phyloP scores from a whole-genome alignment of 2,797 vertebrate species.

The Hippoglossus hippoglossus region DNA sequence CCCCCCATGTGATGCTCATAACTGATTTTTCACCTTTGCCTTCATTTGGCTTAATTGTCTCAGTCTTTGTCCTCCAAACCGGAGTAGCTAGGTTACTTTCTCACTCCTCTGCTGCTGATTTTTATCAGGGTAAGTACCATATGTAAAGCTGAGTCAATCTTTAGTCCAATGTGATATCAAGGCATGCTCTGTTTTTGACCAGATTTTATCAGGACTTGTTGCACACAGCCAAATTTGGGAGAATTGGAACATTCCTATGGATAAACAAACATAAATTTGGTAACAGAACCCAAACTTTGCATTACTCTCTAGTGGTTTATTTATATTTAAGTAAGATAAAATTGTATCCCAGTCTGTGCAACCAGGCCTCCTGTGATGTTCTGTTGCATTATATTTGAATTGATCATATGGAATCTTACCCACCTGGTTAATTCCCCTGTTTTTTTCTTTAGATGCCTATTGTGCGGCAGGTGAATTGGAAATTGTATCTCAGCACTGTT shows the following conservation, averaged over 20 bases:
- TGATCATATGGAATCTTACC: constrained; percentile 71
- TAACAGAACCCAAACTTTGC: constrained; percentile 2
- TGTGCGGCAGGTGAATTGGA: constrained; percentile 99
- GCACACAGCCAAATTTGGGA: constrained; percentile 66
- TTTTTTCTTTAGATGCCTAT: constrained; percentile 99
- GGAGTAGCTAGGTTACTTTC: constrained; percentile 73
- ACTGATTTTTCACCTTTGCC: constrained; percentile 89
- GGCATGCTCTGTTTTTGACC: constrained; percentile 74
- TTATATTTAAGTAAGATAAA: constrained; percentile 17
- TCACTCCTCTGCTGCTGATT: constrained; percentile 74
- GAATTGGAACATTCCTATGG: constrained; percentile 4
- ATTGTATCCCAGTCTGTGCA: constrained; percentile 71
- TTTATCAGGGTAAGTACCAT: constrained; percentile 80
- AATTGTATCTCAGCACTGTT: constrained; percentile 98
- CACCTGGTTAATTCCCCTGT: constrained; percentile 94
- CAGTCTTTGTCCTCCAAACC: constrained; percentile 66
- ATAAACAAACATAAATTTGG: neutral
- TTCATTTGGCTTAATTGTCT: constrained; percentile 88
- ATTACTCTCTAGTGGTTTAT: neutral
- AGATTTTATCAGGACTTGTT: constrained; percentile 78
- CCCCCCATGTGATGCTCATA: constrained; percentile 83
- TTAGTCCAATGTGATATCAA: constrained; percentile 60
- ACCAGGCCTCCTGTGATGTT: constrained; percentile 78
- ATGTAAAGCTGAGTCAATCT: constrained; percentile 60
- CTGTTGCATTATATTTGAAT: constrained; percentile 74